Conservation (phyloP, 2,113 vertebrate genomes). For the Lasiurus borealis region DNA sequence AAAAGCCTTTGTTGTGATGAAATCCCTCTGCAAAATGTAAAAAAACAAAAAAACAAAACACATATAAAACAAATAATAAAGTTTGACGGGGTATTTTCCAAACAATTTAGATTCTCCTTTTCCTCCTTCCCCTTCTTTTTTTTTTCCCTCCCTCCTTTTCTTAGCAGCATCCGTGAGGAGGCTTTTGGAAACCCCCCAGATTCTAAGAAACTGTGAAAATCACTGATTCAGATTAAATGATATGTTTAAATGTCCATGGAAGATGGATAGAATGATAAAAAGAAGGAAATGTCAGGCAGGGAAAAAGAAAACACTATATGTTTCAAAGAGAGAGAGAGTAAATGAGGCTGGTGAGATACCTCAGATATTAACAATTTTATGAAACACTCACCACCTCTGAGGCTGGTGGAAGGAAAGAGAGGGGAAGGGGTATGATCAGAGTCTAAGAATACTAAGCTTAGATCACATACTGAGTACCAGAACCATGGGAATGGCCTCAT, state of each 20-base stretch:
- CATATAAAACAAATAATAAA: constrained; percentile 15
- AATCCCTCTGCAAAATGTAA: constrained; percentile 51
- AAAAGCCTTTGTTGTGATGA: constrained; percentile 60
- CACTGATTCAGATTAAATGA: not conserved
- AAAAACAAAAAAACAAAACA: not conserved
- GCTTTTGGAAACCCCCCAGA: not conserved
- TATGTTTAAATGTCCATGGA: constrained; percentile 1
- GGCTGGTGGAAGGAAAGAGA: not conserved
- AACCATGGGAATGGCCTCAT: not conserved
- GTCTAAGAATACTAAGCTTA: not conserved
- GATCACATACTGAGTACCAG: not conserved
- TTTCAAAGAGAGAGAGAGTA: not conserved
- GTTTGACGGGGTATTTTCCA: not conserved
- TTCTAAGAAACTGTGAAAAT: not conserved
- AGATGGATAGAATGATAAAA: not conserved
- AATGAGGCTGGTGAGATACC: not conserved
- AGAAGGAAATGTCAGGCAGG: not conserved
- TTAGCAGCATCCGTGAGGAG: not conserved
- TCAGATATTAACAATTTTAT: not conserved
- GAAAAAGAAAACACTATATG: not conserved
- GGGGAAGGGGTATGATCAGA: not conserved
- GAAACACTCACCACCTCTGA: not conserved
- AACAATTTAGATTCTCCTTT: not conserved
- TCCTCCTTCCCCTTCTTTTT: not conserved
- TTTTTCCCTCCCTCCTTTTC: not conserved